phyloP scores from a whole-genome alignment of 2,888 invertebrate genomes.

The Seladonia tumulorum region DNA sequence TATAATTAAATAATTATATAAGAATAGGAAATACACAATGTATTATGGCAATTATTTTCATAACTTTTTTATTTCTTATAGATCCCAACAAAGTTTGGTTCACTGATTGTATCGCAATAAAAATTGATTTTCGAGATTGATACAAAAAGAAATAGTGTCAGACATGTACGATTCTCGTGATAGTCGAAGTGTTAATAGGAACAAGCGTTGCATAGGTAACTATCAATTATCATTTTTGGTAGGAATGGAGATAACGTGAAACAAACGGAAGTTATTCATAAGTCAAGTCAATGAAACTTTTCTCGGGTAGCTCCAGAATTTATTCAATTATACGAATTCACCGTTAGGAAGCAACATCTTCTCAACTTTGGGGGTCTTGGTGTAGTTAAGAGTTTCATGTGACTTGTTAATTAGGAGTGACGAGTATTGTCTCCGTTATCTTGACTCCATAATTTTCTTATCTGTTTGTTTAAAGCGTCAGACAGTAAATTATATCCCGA shows the following conservation, averaged over 20 bases:
- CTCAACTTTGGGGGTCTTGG: neutral
- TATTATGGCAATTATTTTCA: too few species aligned
- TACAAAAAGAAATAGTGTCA: too few species aligned
- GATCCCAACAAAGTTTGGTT: too few species aligned
- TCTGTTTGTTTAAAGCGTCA: too few species aligned
- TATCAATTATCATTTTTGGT: neutral
- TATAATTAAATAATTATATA: neutral
- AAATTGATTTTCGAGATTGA: too few species aligned
- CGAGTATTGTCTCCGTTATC: neutral
- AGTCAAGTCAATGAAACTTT: neutral
- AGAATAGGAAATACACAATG: too few species aligned
- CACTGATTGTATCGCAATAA: too few species aligned
- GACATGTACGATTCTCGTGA: too few species aligned
- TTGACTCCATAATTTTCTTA: neutral
- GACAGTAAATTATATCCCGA: too few species aligned
- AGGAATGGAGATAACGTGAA: neutral
- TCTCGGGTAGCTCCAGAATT: neutral
- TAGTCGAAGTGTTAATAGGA: too few species aligned
- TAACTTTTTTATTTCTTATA: too few species aligned
- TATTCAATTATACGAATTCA: neutral
- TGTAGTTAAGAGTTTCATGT: neutral
- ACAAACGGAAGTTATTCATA: neutral
- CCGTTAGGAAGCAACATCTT: neutral
- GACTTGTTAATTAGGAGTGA: neutral
- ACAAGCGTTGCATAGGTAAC: too few species aligned